Evolutionary conservation across 2,888 invertebrate genomes (phyloP), one percentile per base, ranked within the genome.

Genomic region (Tholera decimalis): DNA sequence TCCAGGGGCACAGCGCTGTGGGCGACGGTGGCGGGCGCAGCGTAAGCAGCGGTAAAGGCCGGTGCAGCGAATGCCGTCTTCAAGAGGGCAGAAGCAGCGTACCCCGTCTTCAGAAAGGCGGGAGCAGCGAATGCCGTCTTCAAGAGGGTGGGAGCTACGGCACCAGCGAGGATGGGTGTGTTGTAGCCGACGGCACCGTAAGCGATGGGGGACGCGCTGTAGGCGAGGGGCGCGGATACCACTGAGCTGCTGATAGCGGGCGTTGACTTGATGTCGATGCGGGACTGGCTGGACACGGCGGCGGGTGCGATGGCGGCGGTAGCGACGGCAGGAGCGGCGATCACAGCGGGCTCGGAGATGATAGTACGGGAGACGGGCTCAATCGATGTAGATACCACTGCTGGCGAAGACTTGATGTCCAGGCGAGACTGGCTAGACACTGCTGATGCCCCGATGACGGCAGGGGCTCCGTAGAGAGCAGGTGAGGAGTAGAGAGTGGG

Each of bases 201-300:
- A 28, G 87, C 79, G 18, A 86, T 69, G 18, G 92, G 89, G 9
- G 44, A 44, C 26, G 91, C 87, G 43, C 85, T 85, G 85, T 91
- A 90, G 13, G 87, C 83, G 1, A 88, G 55, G 6, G 89, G 89
- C 3, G 86, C 83, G 3, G 84, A 78, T 30, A 88, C 75, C 6
- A 85, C 77, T 24, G 91, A 89, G 74, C 90, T 90, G 55, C 92
- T 86, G 56, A 94, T 73, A 39, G 92, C 93, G 8, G 94, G 93
- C 8, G 92, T 83, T 0, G 93, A 88, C 70, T 93, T 90, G 79
- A 92, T 85, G 67, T 93, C 93, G 39, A 93, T 80, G 62, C 93
- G 89, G 9, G 92, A 92, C 73, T 93, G 93, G 81, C 86, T 91
- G 69, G 85, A 93, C 30, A 91, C 86, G 28, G 92, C 92, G 18